These are phyloP conservation scores for Eueremaeus valkanovi DNA, from an alignment of 2,888 invertebrate genomes.

Conservation along the genomic window DNA sequence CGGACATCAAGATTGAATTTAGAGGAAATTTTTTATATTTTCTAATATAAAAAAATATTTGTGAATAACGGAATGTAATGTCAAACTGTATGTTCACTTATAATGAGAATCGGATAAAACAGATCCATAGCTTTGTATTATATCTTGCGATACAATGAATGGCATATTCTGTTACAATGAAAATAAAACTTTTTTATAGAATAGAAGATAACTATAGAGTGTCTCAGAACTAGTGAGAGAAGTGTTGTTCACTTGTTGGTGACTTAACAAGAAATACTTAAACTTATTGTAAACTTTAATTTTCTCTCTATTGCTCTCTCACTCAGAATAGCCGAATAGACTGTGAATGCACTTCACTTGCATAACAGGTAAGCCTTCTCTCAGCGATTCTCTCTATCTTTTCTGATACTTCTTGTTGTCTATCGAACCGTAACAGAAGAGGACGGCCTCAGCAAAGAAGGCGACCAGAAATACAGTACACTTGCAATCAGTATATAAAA, in stretches of 20 bases:
- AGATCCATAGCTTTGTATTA: not conserved
- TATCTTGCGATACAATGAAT: not conserved
- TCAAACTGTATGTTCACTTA: not conserved
- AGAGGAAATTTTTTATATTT: not conserved
- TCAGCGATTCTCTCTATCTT: not conserved
- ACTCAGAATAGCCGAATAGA: constrained; percentile 12
- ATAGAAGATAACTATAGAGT: not conserved
- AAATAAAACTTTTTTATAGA: not conserved
- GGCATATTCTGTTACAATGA: not conserved
- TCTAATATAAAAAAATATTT: not conserved
- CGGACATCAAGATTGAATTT: not conserved
- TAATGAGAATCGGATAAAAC: not conserved
- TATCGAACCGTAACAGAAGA: constrained; percentile 25
- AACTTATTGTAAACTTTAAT: constrained; percentile 13
- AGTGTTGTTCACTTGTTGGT: constrained; percentile 30
- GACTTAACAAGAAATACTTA: constrained; percentile 11
- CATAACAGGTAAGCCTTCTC: constrained; percentile 31
- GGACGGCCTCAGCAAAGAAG: constrained; percentile 7
- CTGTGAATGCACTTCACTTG: constrained; percentile 30
- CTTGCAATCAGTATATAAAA: not conserved
- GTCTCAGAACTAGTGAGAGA: not conserved
- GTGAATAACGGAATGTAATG: not conserved
- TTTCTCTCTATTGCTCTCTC: constrained; percentile 3
- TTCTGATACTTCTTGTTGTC: not conserved
- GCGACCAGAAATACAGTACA: not conserved